Percentiles rank a stretch among this genome's conserved stretches.
Conservation (phyloP, 2,888 invertebrate genomes). For the Theodoxus fluviatilis region DNA sequence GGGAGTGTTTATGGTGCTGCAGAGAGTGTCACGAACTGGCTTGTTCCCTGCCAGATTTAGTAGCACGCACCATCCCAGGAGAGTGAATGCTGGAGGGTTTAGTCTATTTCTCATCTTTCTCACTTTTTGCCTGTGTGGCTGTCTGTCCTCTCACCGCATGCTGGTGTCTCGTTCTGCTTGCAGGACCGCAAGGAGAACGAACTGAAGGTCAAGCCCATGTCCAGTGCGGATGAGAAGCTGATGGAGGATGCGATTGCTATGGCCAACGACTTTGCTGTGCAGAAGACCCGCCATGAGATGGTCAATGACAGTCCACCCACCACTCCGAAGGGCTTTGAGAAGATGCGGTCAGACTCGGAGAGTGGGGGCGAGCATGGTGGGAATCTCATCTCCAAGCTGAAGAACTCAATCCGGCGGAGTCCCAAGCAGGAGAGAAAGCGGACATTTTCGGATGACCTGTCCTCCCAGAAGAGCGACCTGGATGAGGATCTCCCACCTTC, state of each 20-base stretch:
- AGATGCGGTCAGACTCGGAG: constrained; percentile 38
- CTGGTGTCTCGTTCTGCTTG: no score
- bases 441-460: constrained; percentile 84
- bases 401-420: constrained; percentile 66
- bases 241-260: constrained; percentile 91
- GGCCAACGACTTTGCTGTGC: constrained; percentile 84
- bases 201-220: constrained; percentile 83
- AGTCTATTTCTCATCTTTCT: no score
- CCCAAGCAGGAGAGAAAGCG: constrained; percentile 73
- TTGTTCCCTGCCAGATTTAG: no score
- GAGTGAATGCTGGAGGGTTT: no score
- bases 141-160: no score
- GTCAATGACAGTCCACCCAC: constrained; percentile 34
- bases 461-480: constrained; percentile 43
- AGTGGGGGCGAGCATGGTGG: constrained; percentile 36
- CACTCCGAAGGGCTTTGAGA: constrained; percentile 34
- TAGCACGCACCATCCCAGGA: no score
- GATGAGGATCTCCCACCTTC: constrained; percentile 76
- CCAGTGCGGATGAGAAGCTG: constrained; percentile 88
- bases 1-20: no score
- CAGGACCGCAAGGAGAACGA: constrained; percentile 47
- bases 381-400: constrained; percentile 43
- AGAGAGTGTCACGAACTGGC: no score
- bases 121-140: no score
- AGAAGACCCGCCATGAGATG: constrained; percentile 38